Base-by-base conservation (phyloP, 2,888 invertebrate species). In the Teleogryllus oceanicus region DNA sequence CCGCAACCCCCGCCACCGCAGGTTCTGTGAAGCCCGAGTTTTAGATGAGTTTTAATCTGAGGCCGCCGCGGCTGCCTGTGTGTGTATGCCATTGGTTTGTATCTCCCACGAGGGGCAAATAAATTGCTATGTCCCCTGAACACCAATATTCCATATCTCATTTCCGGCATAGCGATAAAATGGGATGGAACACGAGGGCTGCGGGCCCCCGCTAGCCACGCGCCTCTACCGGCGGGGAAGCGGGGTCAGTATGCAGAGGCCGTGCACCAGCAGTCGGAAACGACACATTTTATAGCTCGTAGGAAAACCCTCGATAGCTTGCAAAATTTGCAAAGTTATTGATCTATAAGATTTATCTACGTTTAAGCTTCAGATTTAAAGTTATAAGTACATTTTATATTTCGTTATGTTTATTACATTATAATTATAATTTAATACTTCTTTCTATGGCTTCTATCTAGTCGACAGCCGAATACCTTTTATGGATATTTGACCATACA, bases 11-110 rank as follows among this genome's bases (percentile, higher is more conserved):
- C 3, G 13, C 62, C 62, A 62, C 62, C 62, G n/a, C 11, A 62
- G 5, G 16, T n/a, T 62, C 62, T 62, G 16, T 62, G 62, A 18
- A 62, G 37, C 62, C n/a, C 62, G 62, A 62, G 62, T 62, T 62
- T 62, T n/a, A 62, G 62, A 62, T 62, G 62, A 62, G 62, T 62
- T 62, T 62, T 62, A 62, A 62, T 62, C 62, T 62, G 62, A 62
- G n/a, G 62, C 62, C 62, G 62, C 62, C n/a, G 62, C 62, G 13
- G 13, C 62, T 11, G 62, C 62, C 62, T 62, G 13, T 62, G n/a
- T 62, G 62, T 62, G n/a, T 62, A 62, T 62, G 16, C 62, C 62
- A 62, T 62, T 62, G 62, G 62, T 62, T 62, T 62, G 62, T 62
- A 62, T 62, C 62, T 62, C 62, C 12, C 62, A 62, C 62, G 62